Base-by-base conservation (phyloP, 2,888 invertebrate species). In the Apodemia duryi region DNA sequence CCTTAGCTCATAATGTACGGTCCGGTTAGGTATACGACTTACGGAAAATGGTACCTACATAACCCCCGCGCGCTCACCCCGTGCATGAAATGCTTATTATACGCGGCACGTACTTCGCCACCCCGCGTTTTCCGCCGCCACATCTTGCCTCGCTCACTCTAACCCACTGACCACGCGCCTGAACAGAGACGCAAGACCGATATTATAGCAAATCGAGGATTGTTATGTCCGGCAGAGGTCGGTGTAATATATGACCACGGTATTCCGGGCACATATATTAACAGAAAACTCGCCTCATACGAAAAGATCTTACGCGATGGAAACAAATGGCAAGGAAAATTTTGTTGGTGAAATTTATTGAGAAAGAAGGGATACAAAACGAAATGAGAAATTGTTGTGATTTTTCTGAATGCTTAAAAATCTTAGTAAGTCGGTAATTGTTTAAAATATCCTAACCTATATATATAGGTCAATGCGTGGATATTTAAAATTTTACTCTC, bases 51-150 rank as follows among this genome's bases (percentile, higher is more conserved):
- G 90, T 90, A 88, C 85, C 83, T 86, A 87, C 86, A 85, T 85
- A 84, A 81, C 85, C 83, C 86, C 86, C 85, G 86, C 87, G 81
- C 80, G 79, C 80, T 79, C 82, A 75, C 86, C 92, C 90, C 89
- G 85, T 91, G 93, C 93, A 93, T 93, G 93, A 93, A 92, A 91
- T 93, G 92, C 92, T 92, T 92, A 92, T 92, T 92, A 92, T 92
- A 91, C 92, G 89, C 88, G 92, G 92, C 93, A 92, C 92, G 92
- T 92, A 85, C 78, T 75, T 78, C 81, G 82, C 86, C 85, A 83
- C 86, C 88, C 87, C 84, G 84, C 86, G 80, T 73, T 73, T 83
- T 81, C 83, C 78, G 79, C 78, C 79, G 73, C 71, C 76, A 74
- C 74, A 73, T 73, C 77, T 69, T 71, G 76, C 74, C 84, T 82